Evolutionary conservation across 2,888 invertebrate species (phyloP).

Genomic region (Microplitis manilae): DNA sequence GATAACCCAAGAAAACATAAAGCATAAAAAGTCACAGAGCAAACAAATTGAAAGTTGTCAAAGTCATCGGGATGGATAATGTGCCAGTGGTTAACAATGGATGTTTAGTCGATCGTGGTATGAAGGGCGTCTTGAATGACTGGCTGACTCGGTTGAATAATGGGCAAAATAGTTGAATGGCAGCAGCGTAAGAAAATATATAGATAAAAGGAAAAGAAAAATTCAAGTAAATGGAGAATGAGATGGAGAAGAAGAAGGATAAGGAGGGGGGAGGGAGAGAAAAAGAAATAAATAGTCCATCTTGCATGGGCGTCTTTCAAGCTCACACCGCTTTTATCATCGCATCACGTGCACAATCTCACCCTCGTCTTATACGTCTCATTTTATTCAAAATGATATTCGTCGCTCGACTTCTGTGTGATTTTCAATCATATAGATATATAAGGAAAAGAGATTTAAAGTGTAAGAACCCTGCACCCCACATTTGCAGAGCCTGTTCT

Average conservation of each 20-base stretch:
- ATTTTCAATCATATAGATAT: slow-evolving; percentile 44
- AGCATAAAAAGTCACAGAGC: slow-evolving; percentile 44
- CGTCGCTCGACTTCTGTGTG: slow-evolving; percentile 49
- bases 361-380: slow-evolving; percentile 49
- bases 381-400: slow-evolving; percentile 60
- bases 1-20: not conserved
- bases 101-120: slow-evolving; percentile 54
- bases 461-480: too few species aligned
- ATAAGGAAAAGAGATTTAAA: too few species aligned
- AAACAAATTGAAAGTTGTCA: slow-evolving; percentile 65
- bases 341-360: slow-evolving; percentile 34
- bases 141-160: slow-evolving; percentile 19
- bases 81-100: slow-evolving; percentile 62
- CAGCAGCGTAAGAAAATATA: slow-evolving; percentile 3
- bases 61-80: slow-evolving; percentile 61
- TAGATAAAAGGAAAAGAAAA: slow-evolving; percentile 43
- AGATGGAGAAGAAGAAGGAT: slow-evolving; percentile 34
- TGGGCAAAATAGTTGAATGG: slow-evolving; percentile 13
- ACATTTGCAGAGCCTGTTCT: too few species aligned
- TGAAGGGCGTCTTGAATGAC: not conserved
- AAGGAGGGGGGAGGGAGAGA: slow-evolving; percentile 32
- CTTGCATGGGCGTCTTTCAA: slow-evolving; percentile 41
- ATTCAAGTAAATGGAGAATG: not conserved
- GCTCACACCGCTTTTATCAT: slow-evolving; percentile 37
- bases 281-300: slow-evolving; percentile 40